Percentiles rank a stretch among this genome's conserved stretches.
Evolutionary conservation across 2,797 vertebrate species (phyloP).

Genomic region (Cygnus olor): DNA sequence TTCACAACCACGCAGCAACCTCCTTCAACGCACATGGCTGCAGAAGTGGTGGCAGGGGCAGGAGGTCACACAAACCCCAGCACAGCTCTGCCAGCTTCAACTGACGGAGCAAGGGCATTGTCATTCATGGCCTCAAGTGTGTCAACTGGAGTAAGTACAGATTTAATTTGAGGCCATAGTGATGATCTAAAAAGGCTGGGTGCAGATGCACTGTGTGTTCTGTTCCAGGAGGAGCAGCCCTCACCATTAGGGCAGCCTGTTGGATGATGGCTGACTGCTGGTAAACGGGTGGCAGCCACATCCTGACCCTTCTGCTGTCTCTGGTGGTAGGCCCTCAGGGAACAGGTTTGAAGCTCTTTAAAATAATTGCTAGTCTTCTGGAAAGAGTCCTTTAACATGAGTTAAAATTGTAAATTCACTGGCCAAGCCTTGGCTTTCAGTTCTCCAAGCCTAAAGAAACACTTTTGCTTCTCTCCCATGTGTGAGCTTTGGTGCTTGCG

Average conservation of each 20-base stretch:
- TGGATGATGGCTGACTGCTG: not conserved
- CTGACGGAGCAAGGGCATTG: not conserved
- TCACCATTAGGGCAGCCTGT: slow-evolving; percentile 33
- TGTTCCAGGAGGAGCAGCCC: not conserved
- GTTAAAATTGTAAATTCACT: not conserved
- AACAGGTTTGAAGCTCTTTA: not conserved
- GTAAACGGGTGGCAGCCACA: not conserved
- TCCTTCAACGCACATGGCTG: not conserved
- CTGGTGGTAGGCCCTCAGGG: not conserved
- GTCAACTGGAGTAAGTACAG: not conserved
- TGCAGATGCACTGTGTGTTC: not conserved
- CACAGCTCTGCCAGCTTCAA: not conserved
- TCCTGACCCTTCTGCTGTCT: not conserved
- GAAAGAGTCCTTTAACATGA: not conserved
- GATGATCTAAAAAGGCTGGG: not conserved
- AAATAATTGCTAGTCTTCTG: not conserved
- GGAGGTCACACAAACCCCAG: not conserved
- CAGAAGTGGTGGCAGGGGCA: not conserved
- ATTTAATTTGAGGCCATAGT: not conserved
- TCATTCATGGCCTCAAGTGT: not conserved
- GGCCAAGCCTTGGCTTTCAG: not conserved
- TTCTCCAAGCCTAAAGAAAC: not conserved
- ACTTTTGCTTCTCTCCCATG: not conserved
- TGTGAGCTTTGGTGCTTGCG: not conserved
- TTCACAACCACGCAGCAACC: not conserved